Evolutionary conservation across 2,888 invertebrate genomes (phyloP), one percentile per base, ranked within the genome.

Genomic region (Piscicola geometra): DNA sequence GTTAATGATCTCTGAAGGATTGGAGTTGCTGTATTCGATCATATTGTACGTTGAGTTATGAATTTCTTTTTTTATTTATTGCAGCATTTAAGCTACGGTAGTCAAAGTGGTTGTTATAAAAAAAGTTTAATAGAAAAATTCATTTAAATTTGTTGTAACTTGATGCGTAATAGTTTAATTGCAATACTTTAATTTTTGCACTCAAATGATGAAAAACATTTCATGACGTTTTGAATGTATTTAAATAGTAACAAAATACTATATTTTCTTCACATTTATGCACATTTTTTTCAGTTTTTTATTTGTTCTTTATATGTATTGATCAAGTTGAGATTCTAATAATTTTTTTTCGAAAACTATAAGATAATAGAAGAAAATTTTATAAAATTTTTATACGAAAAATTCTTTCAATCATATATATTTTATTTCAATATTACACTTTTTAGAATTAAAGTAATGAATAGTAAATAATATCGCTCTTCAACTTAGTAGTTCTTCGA

Each of bases 11-110:
- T 73, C 73, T 5, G 52, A 18, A 32, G 73, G 64, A 56, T 73
- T 73, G n/a, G 73, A 73, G 21, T 60, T 28, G 33, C 73, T 73
- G 28, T 64, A 73, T n/a, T 73, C 73, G n/a, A 73, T 73, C 73
- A 64, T 64, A 32, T n/a, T 72, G 50, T 28, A 25, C 9, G n/a
- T n/a, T 64, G 9, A 9, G 9, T 47, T 15, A 21, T 15, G 9
- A 47, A 47, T 21, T 47, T 15, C 9, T 15, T 15, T 21, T 47
- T 21, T 47, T 47, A 15, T 56, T 56, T 9, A 56, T 9, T 56
- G 60, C 5, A 21, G n/a, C 60, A 56, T 56, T 56, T 15, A 56
- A 56, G 15, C n/a, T 56, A 15, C n/a, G 9, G n/a, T 41, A 56
- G n/a, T 18, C 60, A 56, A 56, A 56, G 9, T 21, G n/a, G 60